Evolutionary conservation across 2,888 invertebrate genomes (phyloP).

Genomic region (Melipona beecheii): DNA sequence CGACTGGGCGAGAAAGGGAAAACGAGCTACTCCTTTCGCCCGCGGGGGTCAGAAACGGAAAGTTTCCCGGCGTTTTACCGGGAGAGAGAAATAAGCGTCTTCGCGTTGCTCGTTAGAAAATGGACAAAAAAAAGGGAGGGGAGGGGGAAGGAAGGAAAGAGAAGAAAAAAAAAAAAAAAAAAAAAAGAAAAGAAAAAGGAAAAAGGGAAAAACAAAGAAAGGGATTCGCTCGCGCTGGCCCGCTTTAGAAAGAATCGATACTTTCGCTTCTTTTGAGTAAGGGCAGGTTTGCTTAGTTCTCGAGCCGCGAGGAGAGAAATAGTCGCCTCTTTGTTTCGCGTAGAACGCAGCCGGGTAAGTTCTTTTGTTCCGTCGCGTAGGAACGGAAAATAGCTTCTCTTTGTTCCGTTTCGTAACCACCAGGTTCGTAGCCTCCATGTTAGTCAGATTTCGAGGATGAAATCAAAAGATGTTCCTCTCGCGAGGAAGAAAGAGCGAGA

Average conservation of each 20-base stretch:
- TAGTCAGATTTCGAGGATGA: not conserved
- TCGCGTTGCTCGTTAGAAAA: not conserved
- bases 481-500: not conserved
- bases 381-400: not conserved
- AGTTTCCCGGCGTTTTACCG: no score
- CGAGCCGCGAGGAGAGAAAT: not conserved
- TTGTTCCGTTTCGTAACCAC: not conserved
- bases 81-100: not conserved
- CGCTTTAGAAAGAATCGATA: conserved; percentile 13
- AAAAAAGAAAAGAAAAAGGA: no score
- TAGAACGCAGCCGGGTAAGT: not conserved
- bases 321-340: not conserved
- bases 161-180: no score
- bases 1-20: not conserved
- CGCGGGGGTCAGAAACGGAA: not conserved
- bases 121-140: not conserved
- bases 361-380: not conserved
- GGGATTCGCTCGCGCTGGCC: not conserved
- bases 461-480: not conserved
- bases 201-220: not conserved
- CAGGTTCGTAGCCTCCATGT: no score
- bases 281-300: not conserved
- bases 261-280: not conserved
- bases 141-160: no score
- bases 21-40: not conserved